A percentile compares a stretch with the other conserved stretches of the same genome.
phyloP scores from a whole-genome alignment of 2,888 invertebrate species.

The Tenthredo mesomela region DNA sequence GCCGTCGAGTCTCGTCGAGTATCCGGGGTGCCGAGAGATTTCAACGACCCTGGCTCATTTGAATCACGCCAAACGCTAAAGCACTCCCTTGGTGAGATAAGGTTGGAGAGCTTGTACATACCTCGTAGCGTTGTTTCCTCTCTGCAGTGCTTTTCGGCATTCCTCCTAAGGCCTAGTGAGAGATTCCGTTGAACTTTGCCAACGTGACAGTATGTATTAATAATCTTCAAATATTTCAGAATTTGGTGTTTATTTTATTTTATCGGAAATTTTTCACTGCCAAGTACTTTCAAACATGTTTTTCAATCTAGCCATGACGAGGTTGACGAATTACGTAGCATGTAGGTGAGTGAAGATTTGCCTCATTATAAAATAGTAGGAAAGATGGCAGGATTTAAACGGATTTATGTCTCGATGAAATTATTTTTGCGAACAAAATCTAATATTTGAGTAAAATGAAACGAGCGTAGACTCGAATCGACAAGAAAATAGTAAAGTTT shows the following conservation, averaged over 20 bases:
- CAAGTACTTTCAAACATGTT: not conserved
- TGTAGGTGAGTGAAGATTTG: too few relatives aligned
- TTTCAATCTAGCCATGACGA: not conserved
- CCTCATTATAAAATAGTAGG: too few relatives aligned
- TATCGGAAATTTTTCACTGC: not conserved
- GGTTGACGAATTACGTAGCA: too few relatives aligned
- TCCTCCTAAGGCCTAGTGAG: not conserved
- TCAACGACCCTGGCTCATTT: conserved; percentile 33
- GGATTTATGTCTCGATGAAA: too few relatives aligned
- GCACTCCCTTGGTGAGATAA: conserved; percentile 27
- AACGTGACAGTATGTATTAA: not conserved
- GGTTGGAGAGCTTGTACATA: conserved; percentile 17
- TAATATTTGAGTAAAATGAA: not conserved
- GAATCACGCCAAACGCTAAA: conserved; percentile 43
- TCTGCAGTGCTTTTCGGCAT: conserved; percentile 4
- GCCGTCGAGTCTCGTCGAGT: conserved; percentile 27
- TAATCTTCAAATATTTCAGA: not conserved
- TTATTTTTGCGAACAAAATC: not conserved
- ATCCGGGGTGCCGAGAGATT: conserved; percentile 41
- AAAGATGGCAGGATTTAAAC: too few relatives aligned
- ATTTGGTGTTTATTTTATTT: not conserved
- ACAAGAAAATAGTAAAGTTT: not conserved
- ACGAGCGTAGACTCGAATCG: not conserved
- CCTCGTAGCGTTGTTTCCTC: conserved; percentile 21
- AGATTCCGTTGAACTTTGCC: not conserved